Base-by-base conservation (phyloP, 2,113 vertebrate species). In the Podiceps cristatus region DNA sequence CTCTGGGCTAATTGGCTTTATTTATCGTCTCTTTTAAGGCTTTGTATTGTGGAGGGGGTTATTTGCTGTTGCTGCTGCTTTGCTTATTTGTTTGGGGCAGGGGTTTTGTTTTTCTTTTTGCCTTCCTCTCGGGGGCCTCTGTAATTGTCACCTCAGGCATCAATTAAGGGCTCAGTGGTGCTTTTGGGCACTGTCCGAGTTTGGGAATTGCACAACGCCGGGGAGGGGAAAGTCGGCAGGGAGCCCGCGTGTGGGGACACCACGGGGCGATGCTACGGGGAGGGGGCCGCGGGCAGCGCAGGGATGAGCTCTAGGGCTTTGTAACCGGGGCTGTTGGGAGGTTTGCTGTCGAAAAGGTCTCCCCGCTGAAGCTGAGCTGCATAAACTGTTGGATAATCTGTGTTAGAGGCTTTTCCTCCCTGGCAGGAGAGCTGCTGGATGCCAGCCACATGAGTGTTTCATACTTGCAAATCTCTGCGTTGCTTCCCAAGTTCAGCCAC, bases 61-160 rank as follows among this genome's bases (percentile, higher is more conserved):
- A 71, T 94, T 90, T 68, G 19, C 87, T 50, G 19, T 68, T n/a
- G 47, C 93, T 83, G 93, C 85, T 62, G 77, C 74, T 93, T 73
- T 77, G 63, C 78, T 93, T 84, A 92, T 94, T 93, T 83, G 86
- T 93, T 92, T 88, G 68, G 79, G 71, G 79, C 60, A 83, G 67
- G 69, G 59, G 28, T 25, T 95, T 94, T 79, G 40, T 67, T 87
- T 96, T 95, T 20, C 73, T 86, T 93, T 88, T 83, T 53, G 60
- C 68, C 69, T 97, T 82, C 66, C 71, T 90, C 91, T 80, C 74
- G 7, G 42, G 67, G 60, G 47, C 74, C 93, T 76, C 92, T 69
- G 45, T 96, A 93, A 93, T 96, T 97, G 81, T 96, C 95, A 90
- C 91, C 89, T 96, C 88, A 82, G 91, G 84, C 94, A 93, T 37